Evolutionary conservation across 1,140 invertebrate species (phyloP), one percentile per base, ranked within the genome.

Genomic region (Panagrolaimus sp.): DNA sequence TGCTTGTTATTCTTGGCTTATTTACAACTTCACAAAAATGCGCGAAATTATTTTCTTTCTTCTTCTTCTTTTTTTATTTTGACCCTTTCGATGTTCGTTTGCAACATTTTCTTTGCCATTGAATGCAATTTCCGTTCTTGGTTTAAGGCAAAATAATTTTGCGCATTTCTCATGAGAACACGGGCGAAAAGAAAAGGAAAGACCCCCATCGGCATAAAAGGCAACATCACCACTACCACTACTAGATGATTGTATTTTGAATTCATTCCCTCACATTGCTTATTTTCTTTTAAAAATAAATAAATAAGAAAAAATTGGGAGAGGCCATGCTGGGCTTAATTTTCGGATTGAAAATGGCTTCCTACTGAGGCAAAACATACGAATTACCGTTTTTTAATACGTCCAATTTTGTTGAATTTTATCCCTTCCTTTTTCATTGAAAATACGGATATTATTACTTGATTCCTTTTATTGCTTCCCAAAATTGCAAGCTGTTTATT

Each of bases 111-210:
- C 32, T 38, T 38, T 38, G 32, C 32, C 52, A 21, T 26, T 58
- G 52, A 58, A 58, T 58, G 52, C 52, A 58, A 58, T 58, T 58
- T 58, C 52, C 52, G 52, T 28, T 28, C 17, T 21, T 21, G 28
- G 52, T 28, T n/a, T 21, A 28, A 58, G 52, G 52, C 52, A 21
- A 58, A 58, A 58, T 58, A 58, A 58, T 58, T 58, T 58, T 58
- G 52, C 52, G 52, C 52, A 58, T 58, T 38, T 58, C 52, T 58
- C 52, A 58, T 58, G 52, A 58, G 52, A 58, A 58, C 52, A 58
- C 52, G 32, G 32, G 2, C 7, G 32, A 7, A 38, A n/a, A n/a
- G n/a, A n/a, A n/a, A n/a, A n/a, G n/a, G n/a, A 52, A 21, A 21
- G 48, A n/a, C 48, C 48, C 28, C 52, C 52, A 58, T 21, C 28